Conservation (phyloP, 1,140 invertebrate genomes). For the Drosophila teissieri region DNA sequence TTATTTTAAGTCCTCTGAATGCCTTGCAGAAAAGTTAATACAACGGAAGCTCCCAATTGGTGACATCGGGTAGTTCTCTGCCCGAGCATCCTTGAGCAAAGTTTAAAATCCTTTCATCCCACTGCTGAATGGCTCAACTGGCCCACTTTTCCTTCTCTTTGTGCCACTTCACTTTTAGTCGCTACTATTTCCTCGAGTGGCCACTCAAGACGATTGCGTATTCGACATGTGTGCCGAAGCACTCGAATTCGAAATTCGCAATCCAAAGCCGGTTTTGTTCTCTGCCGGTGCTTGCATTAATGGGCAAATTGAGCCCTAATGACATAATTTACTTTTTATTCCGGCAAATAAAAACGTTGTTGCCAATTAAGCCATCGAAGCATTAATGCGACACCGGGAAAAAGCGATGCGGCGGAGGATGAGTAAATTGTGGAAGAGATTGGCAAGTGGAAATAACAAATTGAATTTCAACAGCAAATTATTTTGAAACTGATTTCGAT, state of each 20-base stretch:
- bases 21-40: not conserved
- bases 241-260: slow-evolving; percentile 27
- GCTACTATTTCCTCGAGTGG: slow-evolving; percentile 27
- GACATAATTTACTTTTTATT: slow-evolving; percentile 72
- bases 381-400: slow-evolving; percentile 60
- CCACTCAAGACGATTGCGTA: slow-evolving; percentile 54
- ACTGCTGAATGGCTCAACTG: slow-evolving; percentile 35
- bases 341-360: slow-evolving; percentile 68
- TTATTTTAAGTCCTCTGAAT: not conserved
- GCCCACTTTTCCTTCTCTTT: slow-evolving; percentile 14
- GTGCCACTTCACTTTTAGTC: slow-evolving; percentile 17
- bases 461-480: slow-evolving; percentile 80
- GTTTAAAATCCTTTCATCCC: slow-evolving; percentile 33
- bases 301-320: slow-evolving; percentile 65
- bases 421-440: slow-evolving; percentile 17
- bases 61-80: slow-evolving; percentile 16
- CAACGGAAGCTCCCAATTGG: slow-evolving; percentile 15
- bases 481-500: slow-evolving; percentile 84
- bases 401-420: not conserved
- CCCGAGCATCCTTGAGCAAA: slow-evolving; percentile 23
- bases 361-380: slow-evolving; percentile 71
- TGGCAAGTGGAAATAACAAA: slow-evolving; percentile 79
- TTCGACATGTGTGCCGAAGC: slow-evolving; percentile 51
- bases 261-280: not conserved
- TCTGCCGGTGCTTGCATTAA: slow-evolving; percentile 38